Conservation (phyloP, 2,888 invertebrate genomes). For the Crepidodera aurea region DNA sequence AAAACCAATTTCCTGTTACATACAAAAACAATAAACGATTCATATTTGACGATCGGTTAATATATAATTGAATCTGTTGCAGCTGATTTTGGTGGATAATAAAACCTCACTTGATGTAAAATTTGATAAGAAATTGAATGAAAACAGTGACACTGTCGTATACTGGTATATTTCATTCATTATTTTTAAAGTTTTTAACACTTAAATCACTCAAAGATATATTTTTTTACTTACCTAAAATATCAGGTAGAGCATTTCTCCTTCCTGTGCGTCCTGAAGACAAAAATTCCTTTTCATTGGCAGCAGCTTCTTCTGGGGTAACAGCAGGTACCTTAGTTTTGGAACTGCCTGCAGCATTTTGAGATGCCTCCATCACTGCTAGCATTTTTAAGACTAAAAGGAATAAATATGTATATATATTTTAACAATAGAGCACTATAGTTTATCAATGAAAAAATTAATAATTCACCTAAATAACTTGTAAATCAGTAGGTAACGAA, state of each 20-base stretch:
- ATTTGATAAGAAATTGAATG: too few species aligned
- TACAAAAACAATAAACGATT: too few species aligned
- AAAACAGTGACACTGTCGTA: too few species aligned
- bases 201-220: too few species aligned
- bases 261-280: constrained; percentile 87
- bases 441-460: not conserved
- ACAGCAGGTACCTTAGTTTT: constrained; percentile 42
- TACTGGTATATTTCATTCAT: too few species aligned
- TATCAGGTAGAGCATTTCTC: constrained; percentile 88
- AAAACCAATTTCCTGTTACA: too few species aligned
- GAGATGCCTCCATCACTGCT: constrained; percentile 60
- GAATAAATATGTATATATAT: too few species aligned
- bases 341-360: constrained; percentile 46
- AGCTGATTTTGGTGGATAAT: too few species aligned
- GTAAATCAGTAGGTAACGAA: not conserved
- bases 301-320: constrained; percentile 42
- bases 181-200: too few species aligned
- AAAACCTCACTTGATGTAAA: too few species aligned
- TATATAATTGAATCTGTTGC: too few species aligned
- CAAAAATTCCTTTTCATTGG: constrained; percentile 71
- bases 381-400: constrained; percentile 60
- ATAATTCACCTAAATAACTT: not conserved
- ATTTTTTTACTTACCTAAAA: constrained; percentile 64
- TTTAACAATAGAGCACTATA: not conserved
- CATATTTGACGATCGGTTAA: too few species aligned